A percentile compares a stretch with the other conserved stretches of the same genome.
phyloP scores from a whole-genome alignment of 2,797 vertebrate genomes.

The Synanceia verrucosa region DNA sequence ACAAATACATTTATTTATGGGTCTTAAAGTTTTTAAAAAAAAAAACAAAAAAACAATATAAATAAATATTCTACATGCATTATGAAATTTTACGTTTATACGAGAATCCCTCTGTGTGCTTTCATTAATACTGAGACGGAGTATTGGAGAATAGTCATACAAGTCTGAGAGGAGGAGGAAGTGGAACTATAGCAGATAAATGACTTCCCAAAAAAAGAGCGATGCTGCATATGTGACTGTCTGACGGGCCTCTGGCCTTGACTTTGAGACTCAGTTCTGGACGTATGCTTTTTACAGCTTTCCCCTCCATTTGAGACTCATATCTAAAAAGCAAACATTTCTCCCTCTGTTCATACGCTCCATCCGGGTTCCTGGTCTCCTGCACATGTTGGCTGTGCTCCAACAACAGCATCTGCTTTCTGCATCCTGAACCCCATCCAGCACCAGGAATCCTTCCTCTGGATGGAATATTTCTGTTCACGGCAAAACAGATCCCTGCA shows the following conservation, averaged over 20 bases:
- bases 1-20: too few species aligned
- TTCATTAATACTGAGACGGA: too few species aligned
- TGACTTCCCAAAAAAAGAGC: constrained; percentile 37
- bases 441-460: constrained; percentile 67
- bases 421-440: constrained; percentile 63
- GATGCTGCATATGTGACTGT: constrained; percentile 33
- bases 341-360: constrained; percentile 62
- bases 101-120: too few species aligned
- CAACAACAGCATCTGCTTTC: constrained; percentile 78
- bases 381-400: constrained; percentile 68
- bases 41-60: too few species aligned
- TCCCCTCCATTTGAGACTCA: constrained; percentile 68
- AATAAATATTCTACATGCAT: too few species aligned
- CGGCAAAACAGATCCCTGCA: constrained; percentile 54
- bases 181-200: constrained; percentile 8
- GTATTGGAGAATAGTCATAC: neutral
- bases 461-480: constrained; percentile 68
- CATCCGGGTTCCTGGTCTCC: constrained; percentile 60
- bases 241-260: constrained; percentile 56
- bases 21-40: too few species aligned
- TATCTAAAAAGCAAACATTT: constrained; percentile 77
- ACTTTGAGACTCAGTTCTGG: constrained; percentile 59
- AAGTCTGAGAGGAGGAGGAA: constrained; percentile 15
- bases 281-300: constrained; percentile 66
- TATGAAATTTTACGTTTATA: too few species aligned